Evolutionary conservation across 2,888 invertebrate genomes (phyloP).

Genomic region (Drosophila atroscutellata): DNA sequence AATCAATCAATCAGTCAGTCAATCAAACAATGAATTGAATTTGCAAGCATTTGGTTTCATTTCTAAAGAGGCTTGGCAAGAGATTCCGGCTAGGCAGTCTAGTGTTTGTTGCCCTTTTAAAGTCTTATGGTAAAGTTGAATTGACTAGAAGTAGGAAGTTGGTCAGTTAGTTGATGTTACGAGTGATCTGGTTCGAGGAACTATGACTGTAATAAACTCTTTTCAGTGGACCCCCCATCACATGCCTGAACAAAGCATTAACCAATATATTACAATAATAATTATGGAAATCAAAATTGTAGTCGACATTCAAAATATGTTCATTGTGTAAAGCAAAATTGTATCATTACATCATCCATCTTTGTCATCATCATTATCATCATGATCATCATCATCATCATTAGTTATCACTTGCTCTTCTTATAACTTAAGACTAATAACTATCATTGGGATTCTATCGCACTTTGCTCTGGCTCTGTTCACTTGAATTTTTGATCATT

Average conservation of each 20-base stretch:
- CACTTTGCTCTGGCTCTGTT: constrained; percentile 55
- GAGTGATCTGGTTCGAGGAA: constrained; percentile 24
- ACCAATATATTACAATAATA: constrained; percentile 17
- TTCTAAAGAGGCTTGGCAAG: constrained; percentile 28
- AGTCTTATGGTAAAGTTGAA: constrained; percentile 44
- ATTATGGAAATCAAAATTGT: constrained; percentile 12
- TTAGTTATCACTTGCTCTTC: constrained; percentile 77
- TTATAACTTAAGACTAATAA: constrained; percentile 72
- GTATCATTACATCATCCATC: constrained; percentile 18
- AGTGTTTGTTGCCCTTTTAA: constrained; percentile 20
- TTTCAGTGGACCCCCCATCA: constrained; percentile 3
- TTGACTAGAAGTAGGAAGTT: constrained; percentile 64
- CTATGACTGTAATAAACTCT: background rate
- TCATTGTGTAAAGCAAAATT: constrained; percentile 22
- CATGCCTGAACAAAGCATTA: constrained; percentile 42
- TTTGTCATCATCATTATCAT: constrained; percentile 12
- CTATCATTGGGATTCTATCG: constrained; percentile 78
- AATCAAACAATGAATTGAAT: background rate
- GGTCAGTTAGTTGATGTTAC: constrained; percentile 22
- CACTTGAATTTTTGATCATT: constrained; percentile 28
- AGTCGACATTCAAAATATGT: constrained; percentile 52
- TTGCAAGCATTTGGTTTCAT: constrained; percentile 16
- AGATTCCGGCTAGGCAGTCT: constrained; percentile 33
- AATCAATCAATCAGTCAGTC: background rate
- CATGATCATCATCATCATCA: constrained; percentile 26